Base-by-base conservation (phyloP, 1,140 invertebrate species). In the Teleopsis dalmanni region DNA sequence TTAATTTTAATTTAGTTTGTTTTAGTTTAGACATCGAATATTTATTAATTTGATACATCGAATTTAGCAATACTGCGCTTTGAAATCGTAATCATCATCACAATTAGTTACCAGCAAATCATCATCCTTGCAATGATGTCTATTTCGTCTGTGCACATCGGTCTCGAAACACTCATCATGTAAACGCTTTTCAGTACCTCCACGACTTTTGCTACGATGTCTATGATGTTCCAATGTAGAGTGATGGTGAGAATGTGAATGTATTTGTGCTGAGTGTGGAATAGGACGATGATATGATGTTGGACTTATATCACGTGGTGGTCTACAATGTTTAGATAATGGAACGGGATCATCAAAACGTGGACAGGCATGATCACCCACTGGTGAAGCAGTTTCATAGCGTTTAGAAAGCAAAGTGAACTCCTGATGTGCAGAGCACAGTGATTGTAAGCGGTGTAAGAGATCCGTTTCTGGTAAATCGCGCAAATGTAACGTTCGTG, bases 341-440 rank as follows among this genome's bases (percentile, higher is more conserved):
- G 62, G 61, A 45, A 65, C 52, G 2, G 63, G 61, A 40, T 70
- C 67, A 36, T 71, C 68, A 22, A 48, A 71, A 1, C 65, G 56
- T 7, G 65, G 63, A 51, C 68, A 71, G 0, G 62, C 58, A 59
- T 71, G 67, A 49, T 71, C 68, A 1, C 59, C 67, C 4, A 67
- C 56, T 0, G 67, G 67, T 0, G 66, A 62, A 10, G 60, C 61
- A 11, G 66, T 59, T 44, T 78, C 76, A 48, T 75, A 81, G 56
- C 78, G 74, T 13, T 78, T 68, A 0, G 80, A 81, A 0, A 82
- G 66, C 57, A 80, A 62, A 0, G 79, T 80, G 50, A 81, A 82
- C 59, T 82, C 80, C 23, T 79, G 73, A 60, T 82, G 78, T n/a
- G 80, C 80, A 5, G 63, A 66, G 29, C 68, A 71, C 2, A 71